phyloP scores from a whole-genome alignment of 2,888 invertebrate species.

The Mechanitis messenoides region DNA sequence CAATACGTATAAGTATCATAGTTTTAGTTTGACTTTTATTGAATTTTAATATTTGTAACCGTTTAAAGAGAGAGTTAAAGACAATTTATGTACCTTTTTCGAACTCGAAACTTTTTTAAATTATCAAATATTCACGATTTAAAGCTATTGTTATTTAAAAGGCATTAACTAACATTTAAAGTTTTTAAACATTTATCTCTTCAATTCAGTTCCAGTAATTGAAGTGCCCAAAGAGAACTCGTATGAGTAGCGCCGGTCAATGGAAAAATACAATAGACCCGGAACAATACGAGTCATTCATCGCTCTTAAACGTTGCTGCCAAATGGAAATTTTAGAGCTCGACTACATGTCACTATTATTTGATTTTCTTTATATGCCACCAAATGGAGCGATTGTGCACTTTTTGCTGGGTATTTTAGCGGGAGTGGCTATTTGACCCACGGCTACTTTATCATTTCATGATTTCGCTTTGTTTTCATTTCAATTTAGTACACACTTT shows the following conservation, averaged over 20 bases:
- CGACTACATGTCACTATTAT: constrained; percentile 49
- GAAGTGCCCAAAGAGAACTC: constrained; percentile 41
- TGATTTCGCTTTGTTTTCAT: constrained; percentile 6
- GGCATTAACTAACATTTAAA: background rate
- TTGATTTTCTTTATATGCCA: constrained; percentile 43
- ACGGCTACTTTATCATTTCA: constrained; percentile 9
- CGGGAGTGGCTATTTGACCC: constrained; percentile 17
- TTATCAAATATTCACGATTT: too few relatives aligned
- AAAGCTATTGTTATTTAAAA: too few relatives aligned
- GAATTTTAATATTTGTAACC: too few relatives aligned
- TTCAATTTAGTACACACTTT: background rate
- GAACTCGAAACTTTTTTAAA: too few relatives aligned
- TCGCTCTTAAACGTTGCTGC: constrained; percentile 63
- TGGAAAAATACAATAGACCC: constrained; percentile 67
- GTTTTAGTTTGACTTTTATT: too few relatives aligned
- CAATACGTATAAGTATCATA: too few relatives aligned
- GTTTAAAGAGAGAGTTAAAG: too few relatives aligned
- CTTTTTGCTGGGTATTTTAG: constrained; percentile 21
- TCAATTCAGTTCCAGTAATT: constrained; percentile 57
- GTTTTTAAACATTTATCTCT: constrained; percentile 1
- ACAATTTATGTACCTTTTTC: too few relatives aligned
- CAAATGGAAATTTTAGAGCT: constrained; percentile 69
- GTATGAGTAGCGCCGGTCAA: constrained; percentile 60
- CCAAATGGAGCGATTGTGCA: constrained; percentile 29
- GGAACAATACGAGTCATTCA: constrained; percentile 60